Base-by-base conservation (phyloP, 1,140 invertebrate genomes). In the Drosophila oshimai region DNA sequence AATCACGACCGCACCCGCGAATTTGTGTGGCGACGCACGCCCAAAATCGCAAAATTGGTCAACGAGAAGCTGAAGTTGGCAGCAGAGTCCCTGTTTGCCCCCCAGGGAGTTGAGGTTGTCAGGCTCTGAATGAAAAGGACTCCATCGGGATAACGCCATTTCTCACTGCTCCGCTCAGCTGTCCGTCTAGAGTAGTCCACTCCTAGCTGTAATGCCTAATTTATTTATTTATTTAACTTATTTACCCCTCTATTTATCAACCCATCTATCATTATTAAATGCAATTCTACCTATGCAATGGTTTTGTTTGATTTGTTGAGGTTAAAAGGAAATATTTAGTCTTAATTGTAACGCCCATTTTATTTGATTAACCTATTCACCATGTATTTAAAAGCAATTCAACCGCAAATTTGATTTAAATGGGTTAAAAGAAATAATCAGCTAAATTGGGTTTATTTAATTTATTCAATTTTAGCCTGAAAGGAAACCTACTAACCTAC, bases 1-100 rank as follows among this genome's bases (percentile, higher is more conserved):
- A 95, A 96, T 81, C 95, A 96, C 72, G 96, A 96, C 89, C 93
- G 95, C 78, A 96, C 95, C 3, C 93, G 95, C 42, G 95, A 96
- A 90, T 94, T 96, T 64, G 94, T 96, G 7, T 96, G 96, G 95
- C 94, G 93, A 71, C 93, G 95, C 70, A 96, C 95, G 46, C 94
- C 95, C 0, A 94, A 95, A 79, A 96, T 97, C 51, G 95, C 96
- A 10, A 94, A 95, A 70, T 93, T 97, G 7, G 96, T 97, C 4
- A 96, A 95, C 2, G 93, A 96, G 84, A 96, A 96, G 91, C 91
- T 96, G 9, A 94, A 94, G 49, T 92, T 94, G 7, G 96, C 95
- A 1, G 95, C 96, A 1, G 95, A 94, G 78, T 95, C 95, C 2
- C 94, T 96, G 93, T 93, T 96, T 15, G 92, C 93, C 74, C 90